A percentile compares a stretch with the other conserved stretches of the same genome.
phyloP scores from a whole-genome alignment of 1,140 invertebrate genomes.

The Conopomorpha cramerella region DNA sequence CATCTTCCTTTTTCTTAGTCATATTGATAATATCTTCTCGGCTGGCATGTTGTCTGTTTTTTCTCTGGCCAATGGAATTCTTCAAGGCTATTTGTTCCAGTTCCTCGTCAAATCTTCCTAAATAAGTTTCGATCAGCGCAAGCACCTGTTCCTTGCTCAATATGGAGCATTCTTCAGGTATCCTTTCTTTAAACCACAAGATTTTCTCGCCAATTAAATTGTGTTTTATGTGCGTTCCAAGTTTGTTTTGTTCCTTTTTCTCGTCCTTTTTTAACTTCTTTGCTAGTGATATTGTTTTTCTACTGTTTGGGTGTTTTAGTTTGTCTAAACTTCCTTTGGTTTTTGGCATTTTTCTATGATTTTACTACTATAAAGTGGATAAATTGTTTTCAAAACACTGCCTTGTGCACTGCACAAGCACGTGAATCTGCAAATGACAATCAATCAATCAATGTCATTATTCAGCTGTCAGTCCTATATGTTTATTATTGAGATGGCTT shows the following conservation, averaged over 20 bases:
- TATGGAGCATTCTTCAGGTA: slow-evolving; percentile 58
- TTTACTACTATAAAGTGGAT: too few species aligned
- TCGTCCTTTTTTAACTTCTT: slow-evolving; percentile 69
- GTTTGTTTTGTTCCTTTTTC: slow-evolving; percentile 67
- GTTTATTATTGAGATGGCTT: too few species aligned
- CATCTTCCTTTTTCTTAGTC: slow-evolving; percentile 68
- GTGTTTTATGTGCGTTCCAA: slow-evolving; percentile 68
- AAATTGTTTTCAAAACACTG: too few species aligned
- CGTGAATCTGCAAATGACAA: too few species aligned
- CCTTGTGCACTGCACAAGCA: too few species aligned
- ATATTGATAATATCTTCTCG: slow-evolving; percentile 75
- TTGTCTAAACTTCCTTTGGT: slow-evolving; percentile 54
- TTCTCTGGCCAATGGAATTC: slow-evolving; percentile 71
- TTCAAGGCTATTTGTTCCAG: slow-evolving; percentile 75
- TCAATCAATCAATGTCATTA: too few species aligned
- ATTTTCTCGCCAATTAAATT: slow-evolving; percentile 74
- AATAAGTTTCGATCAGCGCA: slow-evolving; percentile 64
- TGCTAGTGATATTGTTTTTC: slow-evolving; percentile 71
- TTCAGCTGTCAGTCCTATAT: too few species aligned
- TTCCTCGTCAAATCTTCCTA: slow-evolving; percentile 73
- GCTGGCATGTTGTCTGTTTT: slow-evolving; percentile 74
- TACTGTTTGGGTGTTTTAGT: slow-evolving; percentile 77
- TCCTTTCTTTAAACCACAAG: slow-evolving; percentile 68
- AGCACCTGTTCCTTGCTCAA: slow-evolving; percentile 63
- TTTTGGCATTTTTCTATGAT: slow-evolving; percentile 28